phyloP scores from a whole-genome alignment of 2,113 vertebrate species.

The Sula dactylatra region DNA sequence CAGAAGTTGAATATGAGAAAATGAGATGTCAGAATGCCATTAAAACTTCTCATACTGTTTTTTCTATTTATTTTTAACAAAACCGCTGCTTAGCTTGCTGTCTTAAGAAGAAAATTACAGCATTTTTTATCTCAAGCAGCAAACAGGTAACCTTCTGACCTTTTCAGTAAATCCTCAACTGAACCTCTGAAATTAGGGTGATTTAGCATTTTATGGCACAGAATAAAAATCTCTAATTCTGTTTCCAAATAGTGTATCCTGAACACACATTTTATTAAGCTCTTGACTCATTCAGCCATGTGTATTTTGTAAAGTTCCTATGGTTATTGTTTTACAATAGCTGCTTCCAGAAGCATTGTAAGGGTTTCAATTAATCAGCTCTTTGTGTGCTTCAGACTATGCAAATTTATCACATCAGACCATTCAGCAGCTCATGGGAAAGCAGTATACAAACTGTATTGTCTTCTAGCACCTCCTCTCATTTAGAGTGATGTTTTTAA shows the following conservation, averaged over 20 bases:
- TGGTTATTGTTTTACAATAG: conserved; percentile 87
- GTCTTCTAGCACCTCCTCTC: conserved; percentile 89
- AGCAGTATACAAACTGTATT: conserved; percentile 91
- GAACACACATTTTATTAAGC: conserved; percentile 78
- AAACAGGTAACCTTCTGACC: conserved; percentile 79
- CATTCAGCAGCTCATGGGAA: conserved; percentile 91
- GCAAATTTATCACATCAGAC: conserved; percentile 97
- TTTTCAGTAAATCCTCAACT: conserved; percentile 73
- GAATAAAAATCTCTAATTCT: conserved; percentile 81
- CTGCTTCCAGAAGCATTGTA: conserved; percentile 84
- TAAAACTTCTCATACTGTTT: neutral
- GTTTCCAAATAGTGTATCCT: conserved; percentile 78
- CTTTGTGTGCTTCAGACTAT: conserved; percentile 96
- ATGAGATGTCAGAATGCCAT: neutral
- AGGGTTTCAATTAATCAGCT: conserved; percentile 98
- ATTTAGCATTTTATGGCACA: conserved; percentile 78
- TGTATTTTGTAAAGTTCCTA: conserved; percentile 90
- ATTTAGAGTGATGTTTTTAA: conserved; percentile 96
- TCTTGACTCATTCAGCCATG: conserved; percentile 75
- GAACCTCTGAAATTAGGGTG: conserved; percentile 74
- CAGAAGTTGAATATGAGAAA: neutral
- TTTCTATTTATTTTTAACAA: conserved; percentile 24
- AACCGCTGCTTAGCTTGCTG: neutral
- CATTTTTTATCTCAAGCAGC: conserved; percentile 64
- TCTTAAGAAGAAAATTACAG: conserved; percentile 50